Evolutionary conservation across 2,797 vertebrate genomes (phyloP).

Genomic region (Hapalemur alaotrensis): DNA sequence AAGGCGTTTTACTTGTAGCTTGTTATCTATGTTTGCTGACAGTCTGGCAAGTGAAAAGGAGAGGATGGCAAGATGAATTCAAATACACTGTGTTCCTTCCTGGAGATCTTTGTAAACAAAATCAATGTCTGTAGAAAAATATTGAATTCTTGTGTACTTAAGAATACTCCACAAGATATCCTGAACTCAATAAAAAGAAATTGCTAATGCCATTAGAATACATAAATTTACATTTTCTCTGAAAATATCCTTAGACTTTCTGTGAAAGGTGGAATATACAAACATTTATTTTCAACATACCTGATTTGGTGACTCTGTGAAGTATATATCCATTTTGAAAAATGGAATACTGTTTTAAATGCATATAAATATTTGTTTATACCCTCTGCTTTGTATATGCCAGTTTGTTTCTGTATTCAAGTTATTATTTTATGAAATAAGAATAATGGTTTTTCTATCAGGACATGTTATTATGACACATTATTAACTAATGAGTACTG

Average conservation of each 20-base stretch:
- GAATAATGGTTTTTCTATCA: not conserved
- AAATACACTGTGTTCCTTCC: not conserved
- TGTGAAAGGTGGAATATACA: not conserved
- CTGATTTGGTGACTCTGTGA: not conserved
- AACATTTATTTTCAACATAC: not conserved
- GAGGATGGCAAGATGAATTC: not conserved
- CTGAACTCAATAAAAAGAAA: constrained; percentile 9
- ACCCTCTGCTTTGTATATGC: fast-evolving
- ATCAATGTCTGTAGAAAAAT: constrained; percentile 9
- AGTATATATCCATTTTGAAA: not conserved
- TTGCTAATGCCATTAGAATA: not conserved
- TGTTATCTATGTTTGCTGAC: not conserved
- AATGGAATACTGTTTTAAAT: not conserved
- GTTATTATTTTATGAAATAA: not conserved
- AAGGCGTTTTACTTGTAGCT: not conserved
- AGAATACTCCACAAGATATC: not conserved
- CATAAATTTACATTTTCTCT: not conserved
- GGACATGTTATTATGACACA: not conserved
- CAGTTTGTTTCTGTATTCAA: not conserved
- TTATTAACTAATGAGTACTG: not conserved
- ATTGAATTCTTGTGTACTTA: not conserved
- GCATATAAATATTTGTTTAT: not conserved
- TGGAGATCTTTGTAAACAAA: constrained; percentile 42
- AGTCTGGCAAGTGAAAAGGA: not conserved
- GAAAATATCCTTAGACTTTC: not conserved